Evolutionary conservation across 1,140 invertebrate genomes (phyloP).

Genomic region (Coenobita brevimanus): DNA sequence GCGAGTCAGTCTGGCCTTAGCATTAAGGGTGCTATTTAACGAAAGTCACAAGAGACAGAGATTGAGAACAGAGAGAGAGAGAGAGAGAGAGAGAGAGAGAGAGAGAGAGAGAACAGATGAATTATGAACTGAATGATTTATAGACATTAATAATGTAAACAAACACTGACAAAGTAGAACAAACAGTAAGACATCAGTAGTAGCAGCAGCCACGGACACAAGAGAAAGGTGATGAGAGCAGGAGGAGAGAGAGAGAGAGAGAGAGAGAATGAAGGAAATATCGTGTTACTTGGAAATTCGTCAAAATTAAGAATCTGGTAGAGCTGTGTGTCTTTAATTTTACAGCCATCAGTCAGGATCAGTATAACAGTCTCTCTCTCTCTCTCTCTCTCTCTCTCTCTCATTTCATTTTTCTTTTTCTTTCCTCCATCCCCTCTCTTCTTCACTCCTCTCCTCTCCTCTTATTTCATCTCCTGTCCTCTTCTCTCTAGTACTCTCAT

Average conservation of each 20-base stretch:
- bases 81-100: neutral
- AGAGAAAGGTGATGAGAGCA: neutral
- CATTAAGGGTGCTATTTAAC: no score
- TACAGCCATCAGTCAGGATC: conserved; percentile 46
- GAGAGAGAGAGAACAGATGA: conserved; percentile 11
- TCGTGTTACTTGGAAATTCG: neutral
- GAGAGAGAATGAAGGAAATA: neutral
- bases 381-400: neutral
- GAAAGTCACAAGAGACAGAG: no score
- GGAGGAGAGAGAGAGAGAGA: neutral
- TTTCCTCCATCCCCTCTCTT: neutral
- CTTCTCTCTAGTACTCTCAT: neutral
- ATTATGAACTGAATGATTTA: no score
- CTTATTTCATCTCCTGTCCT: neutral
- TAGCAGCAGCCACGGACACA: no score
- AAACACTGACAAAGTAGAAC: no score
- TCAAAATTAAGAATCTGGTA: conserved; percentile 36
- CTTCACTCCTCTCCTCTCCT: neutral
- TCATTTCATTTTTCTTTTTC: neutral
- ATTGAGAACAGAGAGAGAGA: no score
- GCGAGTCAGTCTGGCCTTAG: no score
- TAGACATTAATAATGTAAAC: no score
- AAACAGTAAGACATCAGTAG: no score
- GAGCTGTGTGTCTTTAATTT: conserved; percentile 50
- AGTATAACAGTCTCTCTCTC: neutral